Percentiles rank a stretch among this genome's conserved stretches.
Evolutionary conservation across 2,888 invertebrate species (phyloP).

Genomic region (Apamea monoglypha): DNA sequence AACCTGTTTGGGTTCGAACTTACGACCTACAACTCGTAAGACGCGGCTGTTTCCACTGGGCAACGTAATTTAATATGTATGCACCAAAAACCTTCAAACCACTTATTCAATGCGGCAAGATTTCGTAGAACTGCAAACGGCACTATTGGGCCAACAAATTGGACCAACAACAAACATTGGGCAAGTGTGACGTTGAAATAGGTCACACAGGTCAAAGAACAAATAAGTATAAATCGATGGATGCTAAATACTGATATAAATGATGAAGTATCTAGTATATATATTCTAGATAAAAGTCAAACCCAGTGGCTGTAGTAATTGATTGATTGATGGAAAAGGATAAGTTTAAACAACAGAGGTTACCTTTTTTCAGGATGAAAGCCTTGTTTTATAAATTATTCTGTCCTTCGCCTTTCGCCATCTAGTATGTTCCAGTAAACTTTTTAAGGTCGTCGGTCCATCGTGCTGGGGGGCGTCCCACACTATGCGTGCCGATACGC

Average conservation of each 20-base stretch:
- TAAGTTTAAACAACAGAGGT: not conserved
- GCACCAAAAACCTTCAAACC: not conserved
- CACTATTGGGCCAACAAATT: slow-evolving; percentile 13
- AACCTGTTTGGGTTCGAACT: no score
- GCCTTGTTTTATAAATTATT: not conserved
- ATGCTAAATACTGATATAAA: not conserved
- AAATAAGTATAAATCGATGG: slow-evolving; percentile 8
- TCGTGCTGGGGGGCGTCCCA: not conserved
- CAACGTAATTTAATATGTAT: not conserved
- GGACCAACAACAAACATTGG: slow-evolving; percentile 35
- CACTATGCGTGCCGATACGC: not conserved
- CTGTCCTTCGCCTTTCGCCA: not conserved
- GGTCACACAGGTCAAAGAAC: slow-evolving; percentile 6
- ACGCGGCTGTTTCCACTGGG: no score
- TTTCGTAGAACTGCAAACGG: slow-evolving; percentile 9
- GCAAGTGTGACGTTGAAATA: slow-evolving; percentile 10
- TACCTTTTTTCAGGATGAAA: not conserved
- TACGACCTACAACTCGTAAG: no score
- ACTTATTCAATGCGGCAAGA: not conserved
- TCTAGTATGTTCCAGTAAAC: not conserved
- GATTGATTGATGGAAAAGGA: not conserved
- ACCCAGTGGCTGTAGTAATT: not conserved
- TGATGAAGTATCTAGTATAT: not conserved
- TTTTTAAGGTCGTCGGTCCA: not conserved
- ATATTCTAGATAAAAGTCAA: not conserved